Conservation (phyloP, 2,113 vertebrate species). For the Casuarius casuarius region DNA sequence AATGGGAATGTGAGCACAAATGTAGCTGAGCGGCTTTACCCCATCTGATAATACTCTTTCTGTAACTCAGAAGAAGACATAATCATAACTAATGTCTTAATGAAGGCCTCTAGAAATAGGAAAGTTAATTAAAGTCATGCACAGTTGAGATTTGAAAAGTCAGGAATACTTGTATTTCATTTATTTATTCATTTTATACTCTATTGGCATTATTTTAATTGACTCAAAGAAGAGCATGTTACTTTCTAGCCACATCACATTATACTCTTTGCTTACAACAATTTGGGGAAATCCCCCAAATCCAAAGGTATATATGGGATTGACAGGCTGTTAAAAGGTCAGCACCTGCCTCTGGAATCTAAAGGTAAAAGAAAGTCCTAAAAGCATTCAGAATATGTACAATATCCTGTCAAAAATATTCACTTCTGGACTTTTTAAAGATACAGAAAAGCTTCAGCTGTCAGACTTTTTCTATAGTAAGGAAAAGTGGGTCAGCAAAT, state of each 20-base stretch:
- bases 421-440: not conserved
- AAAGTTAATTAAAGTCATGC: not conserved
- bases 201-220: not conserved
- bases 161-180: not conserved
- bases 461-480: not conserved
- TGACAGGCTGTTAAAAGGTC: not conserved
- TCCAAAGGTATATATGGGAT: not conserved
- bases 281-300: not conserved
- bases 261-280: not conserved
- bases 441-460: not conserved
- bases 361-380: not conserved
- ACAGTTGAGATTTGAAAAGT: not conserved
- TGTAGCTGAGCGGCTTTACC: not conserved
- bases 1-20: not conserved
- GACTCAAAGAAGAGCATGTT: not conserved
- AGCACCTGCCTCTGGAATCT: not conserved
- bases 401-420: not conserved
- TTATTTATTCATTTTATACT: not conserved
- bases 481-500: not conserved
- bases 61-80: not conserved
- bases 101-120: not conserved
- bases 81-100: not conserved
- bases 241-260: not conserved
- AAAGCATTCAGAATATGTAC: not conserved
- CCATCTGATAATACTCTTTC: not conserved